Evolutionary conservation across 2,797 vertebrate species (phyloP), one percentile per base, ranked within the genome.

Genomic region (Syngnathus rostellatus): DNA sequence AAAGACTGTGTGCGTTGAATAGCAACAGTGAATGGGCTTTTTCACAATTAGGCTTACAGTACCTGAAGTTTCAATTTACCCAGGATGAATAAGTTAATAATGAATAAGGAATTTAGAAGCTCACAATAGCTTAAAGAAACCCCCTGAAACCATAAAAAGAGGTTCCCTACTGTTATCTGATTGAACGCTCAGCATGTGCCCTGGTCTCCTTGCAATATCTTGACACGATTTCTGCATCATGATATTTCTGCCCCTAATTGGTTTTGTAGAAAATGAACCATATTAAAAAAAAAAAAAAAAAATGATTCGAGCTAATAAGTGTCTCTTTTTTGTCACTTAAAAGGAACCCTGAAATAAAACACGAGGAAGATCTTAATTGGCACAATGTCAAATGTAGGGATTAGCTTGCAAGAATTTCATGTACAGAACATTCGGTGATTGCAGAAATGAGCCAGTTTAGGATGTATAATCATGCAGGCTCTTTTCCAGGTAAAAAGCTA

Each of bases 401-500:
- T 7, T 7, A 6, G 25, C 12, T 37, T 6, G 14, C 14, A 37
- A 57, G 7, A 57, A 38, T 57, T 37, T 37, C 12, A 57, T 37
- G 17, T 8, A 6, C 55, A 57, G 37, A 37, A 6, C 37, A 37
- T 14, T 14, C 23, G 1, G n/a, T n/a, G 39, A 60, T 21, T 21
- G 38, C 19, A 8, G 37, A 50, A 46, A 45, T 53, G 60, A 65
- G 57, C 45, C 66, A 48, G 64, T 70, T 71, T 48, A 37, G 17
- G 40, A 46, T 40, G 58, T 60, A 19, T 39, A 10, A 60, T 41
- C 38, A 19, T 41, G n/a, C 39, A 4, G 10, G 38, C 14, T 48
- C 74, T 68, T 60, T 48, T 48, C 48, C 70, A 72, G 72, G 74
- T 54, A 61, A 40, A 61, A 21, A 72, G 73, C 65, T 68, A 60